Evolutionary conservation across 2,888 invertebrate genomes (phyloP).

Genomic region (Drosophila barbarae): DNA sequence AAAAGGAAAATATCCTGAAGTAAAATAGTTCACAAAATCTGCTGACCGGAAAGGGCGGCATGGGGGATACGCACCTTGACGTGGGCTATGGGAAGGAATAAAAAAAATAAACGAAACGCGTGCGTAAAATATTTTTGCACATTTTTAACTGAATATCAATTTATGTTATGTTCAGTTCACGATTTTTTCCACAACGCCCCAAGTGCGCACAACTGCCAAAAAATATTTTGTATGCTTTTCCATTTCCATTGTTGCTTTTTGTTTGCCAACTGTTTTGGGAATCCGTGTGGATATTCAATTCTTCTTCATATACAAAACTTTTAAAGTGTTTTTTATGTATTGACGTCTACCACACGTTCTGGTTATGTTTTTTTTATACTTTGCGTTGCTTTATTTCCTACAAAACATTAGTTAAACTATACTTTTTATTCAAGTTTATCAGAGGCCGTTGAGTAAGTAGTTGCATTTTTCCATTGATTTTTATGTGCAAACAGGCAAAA

Average conservation of each 20-base stretch:
- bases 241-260: slow-evolving; percentile 13
- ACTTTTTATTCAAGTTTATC: not conserved
- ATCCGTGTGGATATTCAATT: slow-evolving; percentile 2
- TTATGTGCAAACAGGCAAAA: not conserved
- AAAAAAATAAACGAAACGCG: slow-evolving; percentile 28
- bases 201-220: slow-evolving; percentile 4
- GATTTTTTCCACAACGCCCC: slow-evolving; percentile 11
- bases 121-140: slow-evolving; percentile 59
- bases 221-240: slow-evolving; percentile 34
- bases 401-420: not conserved
- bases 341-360: not conserved
- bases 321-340: slow-evolving; percentile 1
- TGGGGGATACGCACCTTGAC: slow-evolving; percentile 7
- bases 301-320: slow-evolving; percentile 6
- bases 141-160: slow-evolving; percentile 73
- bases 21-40: slow-evolving; percentile 28
- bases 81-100: not conserved
- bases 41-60: slow-evolving; percentile 45
- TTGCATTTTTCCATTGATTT: not conserved
- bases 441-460: not conserved
- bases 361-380: not conserved
- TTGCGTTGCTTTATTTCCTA: not conserved
- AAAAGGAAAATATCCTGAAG: slow-evolving; percentile 17
- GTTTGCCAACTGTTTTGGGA: slow-evolving; percentile 8
- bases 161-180: slow-evolving; percentile 56